These are phyloP conservation scores for Meandrina meandrites DNA, from an alignment of 92 coral and sea anemone genomes.

Conservation along the genomic window DNA sequence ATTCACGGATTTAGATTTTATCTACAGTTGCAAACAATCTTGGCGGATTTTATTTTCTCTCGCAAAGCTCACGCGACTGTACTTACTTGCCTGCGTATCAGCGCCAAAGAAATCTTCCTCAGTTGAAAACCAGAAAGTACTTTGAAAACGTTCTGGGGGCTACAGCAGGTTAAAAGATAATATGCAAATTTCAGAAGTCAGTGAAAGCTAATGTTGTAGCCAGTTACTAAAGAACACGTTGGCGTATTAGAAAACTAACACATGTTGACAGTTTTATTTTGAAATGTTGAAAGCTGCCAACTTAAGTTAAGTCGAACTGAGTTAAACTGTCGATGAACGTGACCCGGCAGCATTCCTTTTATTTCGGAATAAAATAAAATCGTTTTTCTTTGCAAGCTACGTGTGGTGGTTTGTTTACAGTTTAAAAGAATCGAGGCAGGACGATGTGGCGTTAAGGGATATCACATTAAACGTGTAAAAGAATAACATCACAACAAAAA, in stretches of 20 bases:
- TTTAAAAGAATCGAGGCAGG: neutral
- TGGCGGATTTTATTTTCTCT: neutral
- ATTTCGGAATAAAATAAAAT: neutral
- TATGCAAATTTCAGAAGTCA: constrained; percentile 26
- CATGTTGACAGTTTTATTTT: neutral
- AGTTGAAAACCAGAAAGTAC: neutral
- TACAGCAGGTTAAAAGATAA: neutral
- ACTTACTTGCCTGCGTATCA: neutral
- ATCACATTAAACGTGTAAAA: neutral
- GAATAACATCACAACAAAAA: neutral
- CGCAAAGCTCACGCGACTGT: neutral
- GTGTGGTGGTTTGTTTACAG: neutral
- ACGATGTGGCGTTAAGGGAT: neutral
- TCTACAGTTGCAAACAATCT: neutral
- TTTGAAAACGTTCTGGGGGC: neutral
- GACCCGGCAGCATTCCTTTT: neutral
- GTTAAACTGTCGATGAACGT: neutral
- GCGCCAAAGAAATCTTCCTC: neutral
- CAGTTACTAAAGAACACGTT: neutral
- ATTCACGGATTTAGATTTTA: neutral
- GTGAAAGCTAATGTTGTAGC: neutral
- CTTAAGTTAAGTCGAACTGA: neutral
- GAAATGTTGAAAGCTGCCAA: neutral
- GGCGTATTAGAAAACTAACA: neutral
- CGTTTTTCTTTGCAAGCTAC: neutral